Percentiles rank a stretch among this genome's conserved stretches.
Conservation (phyloP, 1,140 invertebrate genomes). For the Nephotettix cincticeps region DNA sequence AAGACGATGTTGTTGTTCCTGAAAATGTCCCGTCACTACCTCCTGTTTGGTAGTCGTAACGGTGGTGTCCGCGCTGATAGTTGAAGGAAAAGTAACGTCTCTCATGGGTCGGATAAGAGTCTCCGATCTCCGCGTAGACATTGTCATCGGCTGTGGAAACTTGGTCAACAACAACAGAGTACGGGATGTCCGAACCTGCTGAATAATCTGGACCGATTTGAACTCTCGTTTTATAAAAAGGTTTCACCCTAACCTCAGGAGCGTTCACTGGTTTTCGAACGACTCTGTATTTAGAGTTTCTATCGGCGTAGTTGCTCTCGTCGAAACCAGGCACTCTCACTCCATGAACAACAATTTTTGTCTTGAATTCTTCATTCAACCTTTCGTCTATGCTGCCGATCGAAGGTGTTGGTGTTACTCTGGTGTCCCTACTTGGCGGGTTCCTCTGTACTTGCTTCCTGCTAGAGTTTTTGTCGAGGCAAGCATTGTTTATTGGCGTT, state of each 20-base stretch:
- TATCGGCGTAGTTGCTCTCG: slow-evolving; percentile 12
- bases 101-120: slow-evolving; percentile 25
- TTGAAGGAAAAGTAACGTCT: slow-evolving; percentile 28
- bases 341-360: slow-evolving; percentile 16
- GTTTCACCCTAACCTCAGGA: slow-evolving; percentile 12
- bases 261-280: slow-evolving; percentile 28
- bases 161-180: slow-evolving; percentile 27
- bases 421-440: not conserved
- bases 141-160: slow-evolving; percentile 25
- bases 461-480: not conserved
- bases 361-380: slow-evolving; percentile 23
- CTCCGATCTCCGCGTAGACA: slow-evolving; percentile 31
- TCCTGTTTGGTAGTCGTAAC: slow-evolving; percentile 25
- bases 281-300: slow-evolving; percentile 29
- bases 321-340: not conserved
- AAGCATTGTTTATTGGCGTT: slow-evolving; percentile 3
- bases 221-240: slow-evolving; percentile 33
- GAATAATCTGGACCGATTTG: slow-evolving; percentile 28
- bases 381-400: not conserved
- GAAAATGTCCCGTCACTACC: slow-evolving; percentile 32
- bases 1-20: slow-evolving; percentile 27
- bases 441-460: not conserved
- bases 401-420: not conserved
- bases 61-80: not conserved
- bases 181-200: slow-evolving; percentile 22